Percentiles rank a stretch among this genome's conserved stretches.
phyloP scores from a whole-genome alignment of 2,797 vertebrate species.

The Darevskia mixta region DNA sequence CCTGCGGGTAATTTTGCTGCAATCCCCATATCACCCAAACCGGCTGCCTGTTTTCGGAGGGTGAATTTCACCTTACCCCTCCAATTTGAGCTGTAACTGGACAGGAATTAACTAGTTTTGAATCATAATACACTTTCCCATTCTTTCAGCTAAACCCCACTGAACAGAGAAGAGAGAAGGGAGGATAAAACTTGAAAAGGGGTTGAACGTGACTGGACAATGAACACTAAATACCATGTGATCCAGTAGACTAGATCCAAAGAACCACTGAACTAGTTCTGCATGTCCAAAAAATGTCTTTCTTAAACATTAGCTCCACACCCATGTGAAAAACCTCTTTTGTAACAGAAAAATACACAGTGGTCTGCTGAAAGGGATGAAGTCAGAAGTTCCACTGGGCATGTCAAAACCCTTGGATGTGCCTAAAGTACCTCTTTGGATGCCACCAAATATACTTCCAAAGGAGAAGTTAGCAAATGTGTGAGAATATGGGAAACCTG shows the following conservation, averaged over 20 bases:
- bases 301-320: background rate
- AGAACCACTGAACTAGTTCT: background rate
- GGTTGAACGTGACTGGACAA: background rate
- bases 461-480: conserved; percentile 13
- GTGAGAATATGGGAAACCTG: conserved; percentile 18
- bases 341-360: background rate
- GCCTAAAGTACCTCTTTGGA: background rate
- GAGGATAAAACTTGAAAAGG: background rate
- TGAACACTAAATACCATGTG: background rate
- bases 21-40: background rate
- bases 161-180: background rate
- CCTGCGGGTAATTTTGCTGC: background rate
- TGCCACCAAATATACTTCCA: background rate
- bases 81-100: background rate
- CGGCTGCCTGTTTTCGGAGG: no score
- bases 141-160: background rate
- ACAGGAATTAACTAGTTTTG: background rate
- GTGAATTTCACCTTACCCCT: background rate
- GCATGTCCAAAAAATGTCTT: background rate
- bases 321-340: background rate
- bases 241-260: background rate
- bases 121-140: background rate
- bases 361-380: background rate
- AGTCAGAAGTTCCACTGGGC: background rate
- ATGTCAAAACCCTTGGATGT: background rate